Percentiles rank a stretch among this genome's conserved stretches.
Evolutionary conservation across 2,113 vertebrate species (phyloP).

Genomic region (Trichomycterus rosablanca): DNA sequence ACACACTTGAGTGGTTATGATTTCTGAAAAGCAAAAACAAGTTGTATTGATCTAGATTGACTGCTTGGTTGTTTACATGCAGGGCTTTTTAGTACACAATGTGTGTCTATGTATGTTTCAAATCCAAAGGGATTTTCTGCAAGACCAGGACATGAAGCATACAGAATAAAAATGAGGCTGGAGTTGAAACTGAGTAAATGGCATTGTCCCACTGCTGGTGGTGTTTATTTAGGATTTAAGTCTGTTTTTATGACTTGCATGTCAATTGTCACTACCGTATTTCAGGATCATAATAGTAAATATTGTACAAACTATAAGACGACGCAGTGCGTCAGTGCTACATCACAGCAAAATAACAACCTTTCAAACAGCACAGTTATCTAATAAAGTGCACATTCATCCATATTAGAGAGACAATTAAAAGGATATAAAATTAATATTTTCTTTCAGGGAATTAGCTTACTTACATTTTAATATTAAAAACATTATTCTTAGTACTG

Average conservation of each 20-base stretch:
- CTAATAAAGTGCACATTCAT: too few species aligned
- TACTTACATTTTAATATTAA: too few species aligned
- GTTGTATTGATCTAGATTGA: constrained; percentile 51
- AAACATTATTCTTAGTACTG: too few species aligned
- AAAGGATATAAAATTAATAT: too few species aligned
- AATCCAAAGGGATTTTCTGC: neutral
- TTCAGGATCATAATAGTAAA: too few species aligned
- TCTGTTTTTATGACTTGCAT: constrained; percentile 4
- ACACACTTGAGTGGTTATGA: constrained; percentile 10
- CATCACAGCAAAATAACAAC: too few species aligned
- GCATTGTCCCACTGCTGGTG: constrained; percentile 1
- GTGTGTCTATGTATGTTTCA: constrained; percentile 4
- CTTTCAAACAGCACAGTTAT: too few species aligned
- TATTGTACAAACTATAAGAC: too few species aligned
- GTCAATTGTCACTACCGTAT: constrained; percentile 2
- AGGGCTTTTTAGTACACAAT: constrained; percentile 29
- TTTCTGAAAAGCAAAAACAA: constrained; percentile 52
- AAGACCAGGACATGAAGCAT: constrained; percentile 5
- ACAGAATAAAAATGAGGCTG: constrained; percentile 12
- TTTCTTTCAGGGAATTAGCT: too few species aligned
- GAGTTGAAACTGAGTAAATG: constrained; percentile 18
- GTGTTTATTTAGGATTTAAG: constrained; percentile 23
- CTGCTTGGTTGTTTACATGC: constrained; percentile 5
- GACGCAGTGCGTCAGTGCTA: too few species aligned
- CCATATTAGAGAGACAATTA: neutral